phyloP scores from a whole-genome alignment of 2,113 vertebrate species.

The Pogonocichla stellata region DNA sequence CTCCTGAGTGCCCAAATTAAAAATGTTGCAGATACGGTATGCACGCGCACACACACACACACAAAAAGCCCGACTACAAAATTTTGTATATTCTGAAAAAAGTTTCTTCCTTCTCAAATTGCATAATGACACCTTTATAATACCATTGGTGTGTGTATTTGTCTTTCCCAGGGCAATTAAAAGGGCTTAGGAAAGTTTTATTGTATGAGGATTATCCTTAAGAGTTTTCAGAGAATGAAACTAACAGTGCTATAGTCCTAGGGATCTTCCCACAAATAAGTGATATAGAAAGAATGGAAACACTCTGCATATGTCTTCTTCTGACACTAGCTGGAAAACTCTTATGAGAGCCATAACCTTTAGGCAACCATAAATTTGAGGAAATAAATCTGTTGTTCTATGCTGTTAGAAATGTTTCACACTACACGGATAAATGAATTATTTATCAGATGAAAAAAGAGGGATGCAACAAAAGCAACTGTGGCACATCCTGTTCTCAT shows the following conservation, averaged over 20 bases:
- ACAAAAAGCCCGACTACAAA: rapidly evolving
- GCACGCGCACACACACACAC: neutral
- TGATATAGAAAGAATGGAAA: neutral
- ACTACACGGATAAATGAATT: neutral
- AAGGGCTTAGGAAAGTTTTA: neutral
- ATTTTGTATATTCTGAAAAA: neutral
- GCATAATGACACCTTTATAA: neutral
- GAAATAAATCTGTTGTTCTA: neutral
- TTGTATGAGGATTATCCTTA: neutral
- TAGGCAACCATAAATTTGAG: neutral
- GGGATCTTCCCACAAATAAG: neutral
- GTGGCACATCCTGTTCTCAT: neutral
- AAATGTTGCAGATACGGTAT: neutral
- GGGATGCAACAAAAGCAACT: neutral
- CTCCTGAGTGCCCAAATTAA: neutral
- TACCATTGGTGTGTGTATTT: neutral
- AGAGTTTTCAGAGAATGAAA: neutral
- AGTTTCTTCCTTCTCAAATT: neutral
- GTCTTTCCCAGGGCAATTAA: neutral
- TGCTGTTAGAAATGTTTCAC: neutral
- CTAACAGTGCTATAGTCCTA: neutral
- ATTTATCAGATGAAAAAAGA: neutral
- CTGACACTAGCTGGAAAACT: neutral
- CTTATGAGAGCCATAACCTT: neutral
- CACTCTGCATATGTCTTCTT: neutral